Evolutionary conservation across 2,797 vertebrate species (phyloP).

Genomic region (Myotis pilosus): DNA sequence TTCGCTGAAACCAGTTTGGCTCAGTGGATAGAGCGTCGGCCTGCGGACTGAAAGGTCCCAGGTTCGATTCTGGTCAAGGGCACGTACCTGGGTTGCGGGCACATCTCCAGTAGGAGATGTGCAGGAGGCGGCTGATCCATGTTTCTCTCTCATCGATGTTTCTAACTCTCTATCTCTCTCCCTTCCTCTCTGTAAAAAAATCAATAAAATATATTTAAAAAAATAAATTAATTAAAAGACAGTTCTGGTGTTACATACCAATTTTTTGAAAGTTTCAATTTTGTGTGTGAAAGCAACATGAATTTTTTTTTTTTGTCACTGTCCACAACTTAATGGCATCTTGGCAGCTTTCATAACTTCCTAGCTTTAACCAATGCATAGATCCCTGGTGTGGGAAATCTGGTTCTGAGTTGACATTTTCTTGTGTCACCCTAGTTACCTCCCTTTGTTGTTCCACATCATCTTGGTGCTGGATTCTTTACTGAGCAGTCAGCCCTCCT

Average conservation of each 20-base stretch:
- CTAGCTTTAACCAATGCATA: neutral
- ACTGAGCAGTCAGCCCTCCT: neutral
- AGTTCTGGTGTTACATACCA: neutral
- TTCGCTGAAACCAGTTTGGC: too few relatives aligned
- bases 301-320: slow-evolving; percentile 22
- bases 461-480: slow-evolving; percentile 1
- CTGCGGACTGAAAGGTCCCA: too few relatives aligned
- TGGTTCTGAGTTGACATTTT: slow-evolving; percentile 37
- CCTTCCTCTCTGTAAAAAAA: too few relatives aligned
- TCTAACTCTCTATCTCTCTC: too few relatives aligned
- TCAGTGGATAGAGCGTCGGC: too few relatives aligned
- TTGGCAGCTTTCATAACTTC: slow-evolving; percentile 16
- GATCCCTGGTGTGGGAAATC: neutral
- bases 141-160: too few relatives aligned
- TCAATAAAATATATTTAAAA: too few relatives aligned
- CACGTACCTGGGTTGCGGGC: too few relatives aligned
- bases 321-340: neutral
- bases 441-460: neutral
- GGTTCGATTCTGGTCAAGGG: too few relatives aligned
- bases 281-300: neutral
- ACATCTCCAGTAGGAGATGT: too few relatives aligned
- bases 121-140: too few relatives aligned
- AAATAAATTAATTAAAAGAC: neutral
- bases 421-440: neutral
- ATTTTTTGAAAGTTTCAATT: neutral